Percentiles rank a stretch among this genome's conserved stretches.
These are phyloP conservation scores for Kuschelorhynchus macadamiae DNA, from an alignment of 2,888 invertebrate genomes.

Conservation along the genomic window DNA sequence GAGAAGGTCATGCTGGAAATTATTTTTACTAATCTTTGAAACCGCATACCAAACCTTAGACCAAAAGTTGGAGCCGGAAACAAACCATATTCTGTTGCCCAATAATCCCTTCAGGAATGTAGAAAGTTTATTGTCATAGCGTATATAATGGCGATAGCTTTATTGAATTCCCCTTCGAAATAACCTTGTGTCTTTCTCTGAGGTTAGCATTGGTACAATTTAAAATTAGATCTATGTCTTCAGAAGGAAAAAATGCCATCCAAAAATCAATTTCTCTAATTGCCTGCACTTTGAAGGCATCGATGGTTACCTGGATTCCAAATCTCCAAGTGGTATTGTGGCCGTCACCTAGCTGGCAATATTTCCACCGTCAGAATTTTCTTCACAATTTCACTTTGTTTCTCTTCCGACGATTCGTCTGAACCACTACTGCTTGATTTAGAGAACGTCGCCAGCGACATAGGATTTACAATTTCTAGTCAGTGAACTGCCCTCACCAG, in stretches of 20 bases:
- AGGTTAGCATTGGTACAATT: slow-evolving; percentile 4
- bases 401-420: too few relatives aligned
- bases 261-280: slow-evolving; percentile 16
- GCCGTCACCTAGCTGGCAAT: too few relatives aligned
- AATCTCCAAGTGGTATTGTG: slow-evolving; percentile 5
- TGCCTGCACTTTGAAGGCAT: slow-evolving; percentile 11
- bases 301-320: slow-evolving; percentile 13
- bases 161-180: slow-evolving; percentile 10
- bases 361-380: too few relatives aligned
- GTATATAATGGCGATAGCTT: background rate
- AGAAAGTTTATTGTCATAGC: background rate
- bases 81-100: background rate
- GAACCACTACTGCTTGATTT: too few relatives aligned
- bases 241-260: slow-evolving; percentile 13
- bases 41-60: slow-evolving; percentile 13
- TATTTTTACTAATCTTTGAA: slow-evolving; percentile 14
- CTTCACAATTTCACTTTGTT: too few relatives aligned
- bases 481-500: too few relatives aligned
- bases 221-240: slow-evolving; percentile 15
- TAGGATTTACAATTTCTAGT: too few relatives aligned
- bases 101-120: background rate
- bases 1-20: slow-evolving; percentile 7
- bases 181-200: slow-evolving; percentile 2
- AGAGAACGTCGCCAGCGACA: too few relatives aligned
- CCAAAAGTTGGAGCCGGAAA: slow-evolving; percentile 13